These are phyloP conservation scores for Dufourea novaeangliae DNA, from an alignment of 1,140 invertebrate genomes.

Conservation along the genomic window DNA sequence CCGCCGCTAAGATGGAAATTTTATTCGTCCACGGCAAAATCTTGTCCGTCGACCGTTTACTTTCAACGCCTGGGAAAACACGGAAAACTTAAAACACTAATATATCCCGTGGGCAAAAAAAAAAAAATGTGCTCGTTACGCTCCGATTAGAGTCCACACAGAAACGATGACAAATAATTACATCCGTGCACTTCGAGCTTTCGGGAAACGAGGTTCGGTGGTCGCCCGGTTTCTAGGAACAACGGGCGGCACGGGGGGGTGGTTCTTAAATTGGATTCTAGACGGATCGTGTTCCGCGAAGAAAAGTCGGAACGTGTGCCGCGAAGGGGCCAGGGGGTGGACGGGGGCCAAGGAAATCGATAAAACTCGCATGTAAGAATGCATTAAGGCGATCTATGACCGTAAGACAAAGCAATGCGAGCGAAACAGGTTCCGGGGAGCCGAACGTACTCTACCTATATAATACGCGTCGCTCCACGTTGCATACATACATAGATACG, in stretches of 20 bases:
- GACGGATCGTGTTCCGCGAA: slow-evolving; percentile 33
- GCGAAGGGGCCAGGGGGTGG: neutral
- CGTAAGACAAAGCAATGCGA: slow-evolving; percentile 64
- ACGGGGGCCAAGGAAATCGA: slow-evolving; percentile 47
- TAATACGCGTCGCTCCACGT: neutral
- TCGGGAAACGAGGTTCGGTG: slow-evolving; percentile 19
- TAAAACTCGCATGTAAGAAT: slow-evolving; percentile 63
- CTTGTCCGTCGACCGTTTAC: neutral
- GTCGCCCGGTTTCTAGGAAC: slow-evolving; percentile 7
- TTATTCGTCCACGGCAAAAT: neutral
- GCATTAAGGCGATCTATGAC: slow-evolving; percentile 64
- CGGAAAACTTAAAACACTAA: no score
- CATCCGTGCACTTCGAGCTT: neutral
- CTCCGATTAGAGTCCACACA: no score
- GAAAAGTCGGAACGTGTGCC: slow-evolving; percentile 6
- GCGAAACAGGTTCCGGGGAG: slow-evolving; percentile 58
- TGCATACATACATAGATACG: slow-evolving; percentile 5
- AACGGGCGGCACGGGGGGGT: neutral
- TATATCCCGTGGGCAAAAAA: no score
- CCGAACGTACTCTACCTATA: slow-evolving; percentile 25
- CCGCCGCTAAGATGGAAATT: neutral
- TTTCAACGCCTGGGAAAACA: neutral
- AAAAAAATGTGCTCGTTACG: no score
- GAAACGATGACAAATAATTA: neutral
- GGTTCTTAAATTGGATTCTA: slow-evolving; percentile 32